Base-by-base conservation (phyloP, 2,113 vertebrate genomes). In the Prolemur simus region DNA sequence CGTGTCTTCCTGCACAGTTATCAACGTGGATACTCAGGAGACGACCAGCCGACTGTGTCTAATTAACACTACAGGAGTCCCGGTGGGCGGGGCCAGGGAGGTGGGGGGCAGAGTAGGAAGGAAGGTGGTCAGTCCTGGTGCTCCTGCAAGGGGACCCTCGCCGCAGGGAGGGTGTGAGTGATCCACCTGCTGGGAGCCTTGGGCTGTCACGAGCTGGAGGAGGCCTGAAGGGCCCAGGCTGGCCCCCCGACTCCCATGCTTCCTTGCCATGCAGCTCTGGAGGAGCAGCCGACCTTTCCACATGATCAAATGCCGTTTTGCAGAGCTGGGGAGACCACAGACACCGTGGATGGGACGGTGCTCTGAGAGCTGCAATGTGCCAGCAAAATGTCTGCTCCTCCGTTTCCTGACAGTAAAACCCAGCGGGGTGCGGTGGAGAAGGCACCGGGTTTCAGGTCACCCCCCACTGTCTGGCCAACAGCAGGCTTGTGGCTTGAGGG, bases 301-400 rank as follows among this genome's bases (percentile, higher is more conserved):
- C n/a, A 42, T 21, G 11, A n/a, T 10, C 29, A 11, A n/a, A 64
- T 21, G 89, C n/a, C 14, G 0, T 21, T 58, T 73, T 1, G 37
- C 69, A 49, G 49, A 37, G 81, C 6, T 0, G 34, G 64, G 87
- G 66, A 69, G 32, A 42, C 14, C 21, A 1, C 0, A 7, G 60
- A n/a, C 25, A 10, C 15, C 5, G 7, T 1, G 27, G 7, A 29
- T 0, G 5, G n/a, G 78, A 7, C 39, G 0, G 8, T 8, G 74
- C 68, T 15, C 21, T 8, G 34, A 42, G n/a, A 54, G 34, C 58
- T 14, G 1, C 7, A 6, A 6, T 0, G 0, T 0, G 2, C 25
- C 21, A 34, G 47, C 5, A 6, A 27, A 49, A 89, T 32, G 74
- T 56, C 95, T 66, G 58, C 3, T 9, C 45, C 89, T 52, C 56